Evolutionary conservation across 1,140 invertebrate genomes (phyloP), one percentile per base, ranked within the genome.

Genomic region (Drosophila trapezifrons): DNA sequence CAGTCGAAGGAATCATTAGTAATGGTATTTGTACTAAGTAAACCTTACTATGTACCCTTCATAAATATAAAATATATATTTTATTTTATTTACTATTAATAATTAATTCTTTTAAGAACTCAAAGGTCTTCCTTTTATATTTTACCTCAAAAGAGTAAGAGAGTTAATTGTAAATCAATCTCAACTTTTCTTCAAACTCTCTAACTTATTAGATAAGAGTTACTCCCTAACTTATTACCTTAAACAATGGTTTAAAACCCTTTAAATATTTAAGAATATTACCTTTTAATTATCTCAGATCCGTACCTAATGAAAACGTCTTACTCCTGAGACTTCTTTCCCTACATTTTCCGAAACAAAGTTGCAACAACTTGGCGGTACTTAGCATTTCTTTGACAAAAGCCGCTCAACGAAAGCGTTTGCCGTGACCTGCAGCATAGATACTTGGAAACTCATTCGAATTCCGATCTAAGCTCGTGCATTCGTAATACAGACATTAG

Each of bases 401-500:
- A 37, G 51, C 51, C 51, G 51, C 29, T 37, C 51, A 52, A 52
- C 51, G 29, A 52, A 37, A 40, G 22, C 22, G 32, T 20, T 63
- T 46, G 37, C 22, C 22, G 29, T 40, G 59, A 45, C 18, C 43
- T 45, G 43, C 32, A 35, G 29, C 52, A 29, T 7, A 18, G 25
- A 37, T 67, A 67, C 64, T 20, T 65, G 32, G 64, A 67, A 67
- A 47, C 43, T 18, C 66, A 70, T 46, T 70, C 29, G 42, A 52
- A 69, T 67, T 54, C 66, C 66, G 25, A 32, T 70, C 63, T 29
- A 70, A 70, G 47, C 65, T 71, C 43, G 67, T 70, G 67, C 67
- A 71, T 66, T 49, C 22, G 52, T 62, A 73, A 73, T 73, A 62
- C 40, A 73, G 67, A 73, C 70, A 73, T 73, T 73, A 73, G 69